Base-by-base conservation (phyloP, 2,888 invertebrate genomes). In the Alloplasta piceator region DNA sequence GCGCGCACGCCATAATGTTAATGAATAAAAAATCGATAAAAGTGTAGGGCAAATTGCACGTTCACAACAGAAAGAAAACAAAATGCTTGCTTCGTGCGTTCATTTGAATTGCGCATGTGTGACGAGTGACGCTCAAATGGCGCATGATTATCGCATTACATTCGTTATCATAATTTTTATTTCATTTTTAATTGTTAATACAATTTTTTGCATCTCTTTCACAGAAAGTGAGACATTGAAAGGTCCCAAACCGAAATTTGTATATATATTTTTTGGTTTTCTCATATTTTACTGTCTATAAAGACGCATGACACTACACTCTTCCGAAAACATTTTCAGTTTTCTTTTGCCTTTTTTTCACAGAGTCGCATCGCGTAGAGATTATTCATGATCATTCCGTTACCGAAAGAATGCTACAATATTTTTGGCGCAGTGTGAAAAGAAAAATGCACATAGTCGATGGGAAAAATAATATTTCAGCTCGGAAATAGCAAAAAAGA, bases 271-370 rank as follows among this genome's bases (percentile, higher is more conserved):
- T 52, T 52, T 52, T 6, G 14, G 12, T 16, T 0, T 14, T 52
- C 16, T 52, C 14, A 5, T 16, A 14, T 52, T 5, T 52, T 16
- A 10, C 4, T 43, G 43, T 10, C 10, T 43, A n/a, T n/a, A 26
- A 26, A 26, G 26, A 26, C 26, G 26, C 26, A 3, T 26, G 26
- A 26, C 26, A 2, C 26, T 26, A 26, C 48, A 52, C 60, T 80
- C 79, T 80, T 75, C 74, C 79, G 74, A 71, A 64, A 6, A 60
- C 66, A 75, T 56, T 56, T 48, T 68, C 50, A 10, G 55, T 41
- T 52, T 43, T 43, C n/a, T 38, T 14, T 3, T 16, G 38, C 16
- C 4, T 10, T 48, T 43, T 4, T 12, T 36, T 26, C 52, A 16
- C 5, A 14, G 7, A 14, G 12, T 48, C 16, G 16, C 7, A 10